These are phyloP conservation scores for Tachysurus vachellii DNA, from an alignment of 2,113 vertebrate genomes.

Conservation along the genomic window DNA sequence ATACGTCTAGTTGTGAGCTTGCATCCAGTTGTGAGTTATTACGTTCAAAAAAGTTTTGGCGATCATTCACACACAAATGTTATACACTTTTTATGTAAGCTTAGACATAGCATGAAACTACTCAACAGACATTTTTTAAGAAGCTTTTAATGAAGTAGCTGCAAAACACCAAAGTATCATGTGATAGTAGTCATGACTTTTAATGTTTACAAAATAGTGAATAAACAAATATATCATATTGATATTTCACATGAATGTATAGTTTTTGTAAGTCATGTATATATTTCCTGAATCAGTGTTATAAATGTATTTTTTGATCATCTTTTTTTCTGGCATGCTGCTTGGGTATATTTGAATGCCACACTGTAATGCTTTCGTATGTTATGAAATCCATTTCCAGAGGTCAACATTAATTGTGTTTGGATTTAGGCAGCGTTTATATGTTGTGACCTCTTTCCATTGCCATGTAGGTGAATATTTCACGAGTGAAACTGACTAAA, in stretches of 20 bases:
- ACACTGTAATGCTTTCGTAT: slow-evolving; percentile 37
- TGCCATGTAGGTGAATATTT: slow-evolving; percentile 48
- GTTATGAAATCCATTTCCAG: slow-evolving; percentile 36
- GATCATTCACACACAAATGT: slow-evolving; percentile 45
- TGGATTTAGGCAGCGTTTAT: slow-evolving; percentile 22
- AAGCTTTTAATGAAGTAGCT: slow-evolving; percentile 61
- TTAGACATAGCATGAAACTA: slow-evolving; percentile 44
- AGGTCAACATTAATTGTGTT: slow-evolving; percentile 43
- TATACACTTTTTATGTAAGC: slow-evolving; percentile 52
- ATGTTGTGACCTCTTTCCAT: slow-evolving; percentile 19
- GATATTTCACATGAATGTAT: slow-evolving; percentile 75
- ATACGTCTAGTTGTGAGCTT: slow-evolving; percentile 50
- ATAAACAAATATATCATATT: slow-evolving; percentile 79
- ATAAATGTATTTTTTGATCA: slow-evolving; percentile 50
- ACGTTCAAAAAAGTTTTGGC: slow-evolving; percentile 38
- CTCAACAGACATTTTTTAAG: slow-evolving; percentile 31
- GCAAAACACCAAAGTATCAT: slow-evolving; percentile 74
- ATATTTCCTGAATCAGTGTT: slow-evolving; percentile 55
- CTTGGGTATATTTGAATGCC: slow-evolving; percentile 55
- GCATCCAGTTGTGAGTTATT: slow-evolving; percentile 31
- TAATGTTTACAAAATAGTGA: slow-evolving; percentile 66
- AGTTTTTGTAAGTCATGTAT: slow-evolving; percentile 65
- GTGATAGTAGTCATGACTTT: slow-evolving; percentile 64
- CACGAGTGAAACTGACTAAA: background rate
- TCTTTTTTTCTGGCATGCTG: slow-evolving; percentile 60